A percentile compares a stretch with the other conserved stretches of the same genome.
These are phyloP conservation scores for Dendroctonus valens DNA, from an alignment of 1,140 invertebrate species.

Conservation along the genomic window DNA sequence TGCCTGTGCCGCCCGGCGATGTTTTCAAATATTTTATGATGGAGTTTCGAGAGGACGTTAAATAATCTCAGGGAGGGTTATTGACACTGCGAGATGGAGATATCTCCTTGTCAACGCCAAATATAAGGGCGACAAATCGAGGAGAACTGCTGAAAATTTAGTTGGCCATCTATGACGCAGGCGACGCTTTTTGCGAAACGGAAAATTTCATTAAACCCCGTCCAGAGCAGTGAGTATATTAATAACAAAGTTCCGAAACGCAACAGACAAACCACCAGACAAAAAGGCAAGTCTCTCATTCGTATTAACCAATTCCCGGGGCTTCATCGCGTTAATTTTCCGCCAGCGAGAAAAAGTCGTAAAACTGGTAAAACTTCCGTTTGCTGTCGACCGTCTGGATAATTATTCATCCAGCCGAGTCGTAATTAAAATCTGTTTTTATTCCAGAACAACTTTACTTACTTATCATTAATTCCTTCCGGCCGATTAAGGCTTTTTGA, in stretches of 20 bases:
- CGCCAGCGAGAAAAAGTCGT: constrained; percentile 16
- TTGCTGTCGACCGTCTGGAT: constrained; percentile 25
- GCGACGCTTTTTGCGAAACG: too few species aligned
- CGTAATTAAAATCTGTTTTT: constrained; percentile 31
- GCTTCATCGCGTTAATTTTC: constrained; percentile 13
- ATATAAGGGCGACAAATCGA: not conserved
- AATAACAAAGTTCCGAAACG: too few species aligned
- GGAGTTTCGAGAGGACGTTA: not conserved
- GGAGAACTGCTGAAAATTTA: too few species aligned
- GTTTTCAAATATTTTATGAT: constrained; percentile 7
- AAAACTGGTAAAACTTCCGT: constrained; percentile 29
- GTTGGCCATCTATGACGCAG: too few species aligned
- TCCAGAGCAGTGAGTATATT: too few species aligned
- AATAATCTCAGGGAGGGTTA: constrained; percentile 3
- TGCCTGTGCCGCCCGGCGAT: constrained; percentile 2
- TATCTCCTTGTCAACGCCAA: constrained; percentile 1
- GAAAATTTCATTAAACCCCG: too few species aligned
- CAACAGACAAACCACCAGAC: constrained; percentile 3
- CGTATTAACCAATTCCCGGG: constrained; percentile 7
- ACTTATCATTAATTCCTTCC: constrained; percentile 32
- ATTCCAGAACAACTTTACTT: constrained; percentile 32
- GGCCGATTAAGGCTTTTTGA: constrained; percentile 24
- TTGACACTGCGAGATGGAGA: constrained; percentile 3
- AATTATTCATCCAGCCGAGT: constrained; percentile 28
- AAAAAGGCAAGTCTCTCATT: constrained; percentile 5